phyloP scores from a whole-genome alignment of 2,113 vertebrate genomes.

The Equus przewalskii region DNA sequence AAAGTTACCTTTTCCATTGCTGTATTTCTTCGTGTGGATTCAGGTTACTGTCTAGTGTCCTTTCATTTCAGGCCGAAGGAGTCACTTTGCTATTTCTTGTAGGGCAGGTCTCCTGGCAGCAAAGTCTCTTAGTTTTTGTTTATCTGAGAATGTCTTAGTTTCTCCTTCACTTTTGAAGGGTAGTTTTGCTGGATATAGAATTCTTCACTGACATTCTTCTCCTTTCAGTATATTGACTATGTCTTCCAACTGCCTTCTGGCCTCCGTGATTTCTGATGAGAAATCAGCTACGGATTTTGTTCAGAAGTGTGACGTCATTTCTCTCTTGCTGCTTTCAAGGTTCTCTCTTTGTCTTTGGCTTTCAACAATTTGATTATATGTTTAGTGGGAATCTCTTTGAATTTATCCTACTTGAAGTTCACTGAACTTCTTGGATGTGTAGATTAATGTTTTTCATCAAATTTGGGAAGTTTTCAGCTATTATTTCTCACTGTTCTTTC shows the following conservation, averaged over 20 bases:
- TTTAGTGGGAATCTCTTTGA: neutral
- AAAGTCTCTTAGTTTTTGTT: neutral
- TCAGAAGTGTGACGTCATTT: neutral
- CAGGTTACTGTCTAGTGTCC: neutral
- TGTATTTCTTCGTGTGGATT: constrained; percentile 4
- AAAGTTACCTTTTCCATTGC: neutral
- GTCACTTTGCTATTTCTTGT: neutral
- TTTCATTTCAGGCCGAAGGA: constrained; percentile 25
- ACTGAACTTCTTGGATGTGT: neutral
- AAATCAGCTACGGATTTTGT: neutral
- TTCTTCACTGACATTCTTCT: neutral
- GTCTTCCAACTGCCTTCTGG: neutral
- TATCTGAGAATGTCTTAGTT: constrained; percentile 2
- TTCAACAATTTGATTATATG: neutral
- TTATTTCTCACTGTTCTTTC: neutral
- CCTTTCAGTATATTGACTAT: neutral
- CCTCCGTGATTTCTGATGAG: neutral
- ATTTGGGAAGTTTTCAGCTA: neutral
- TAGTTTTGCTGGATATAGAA: constrained; percentile 59
- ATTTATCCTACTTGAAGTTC: neutral
- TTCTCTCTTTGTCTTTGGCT: neutral
- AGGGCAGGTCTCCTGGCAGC: neutral
- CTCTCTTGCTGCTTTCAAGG: neutral
- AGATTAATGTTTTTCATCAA: neutral
- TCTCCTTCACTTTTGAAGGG: neutral